A percentile compares a stretch with the other conserved stretches of the same genome.
These are phyloP conservation scores for Eristalis pertinax DNA, from an alignment of 2,888 invertebrate species.

Conservation along the genomic window DNA sequence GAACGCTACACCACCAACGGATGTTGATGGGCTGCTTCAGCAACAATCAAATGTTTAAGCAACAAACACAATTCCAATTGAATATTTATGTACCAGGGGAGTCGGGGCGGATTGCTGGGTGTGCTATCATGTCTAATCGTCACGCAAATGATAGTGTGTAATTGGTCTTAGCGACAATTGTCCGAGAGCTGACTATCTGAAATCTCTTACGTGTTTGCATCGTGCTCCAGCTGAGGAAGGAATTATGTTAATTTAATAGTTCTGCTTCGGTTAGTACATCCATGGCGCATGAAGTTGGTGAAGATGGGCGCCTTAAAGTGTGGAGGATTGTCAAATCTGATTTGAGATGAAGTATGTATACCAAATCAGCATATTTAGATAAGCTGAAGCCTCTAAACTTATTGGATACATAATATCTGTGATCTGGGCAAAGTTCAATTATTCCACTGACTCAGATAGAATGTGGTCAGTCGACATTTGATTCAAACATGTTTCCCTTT, in stretches of 20 bases:
- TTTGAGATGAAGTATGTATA: too few species aligned
- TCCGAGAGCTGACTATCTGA: background rate
- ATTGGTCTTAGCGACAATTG: slow-evolving; percentile 30
- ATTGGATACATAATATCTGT: too few species aligned
- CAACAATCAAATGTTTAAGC: slow-evolving; percentile 43
- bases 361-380: too few species aligned
- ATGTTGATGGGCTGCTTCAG: slow-evolving; percentile 30
- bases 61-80: slow-evolving; percentile 50
- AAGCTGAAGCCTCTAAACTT: too few species aligned
- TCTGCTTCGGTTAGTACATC: background rate
- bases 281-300: background rate
- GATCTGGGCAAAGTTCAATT: too few species aligned
- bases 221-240: slow-evolving; percentile 10
- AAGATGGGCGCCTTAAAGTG: background rate
- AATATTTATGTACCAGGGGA: slow-evolving; percentile 48
- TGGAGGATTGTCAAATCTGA: background rate
- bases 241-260: background rate
- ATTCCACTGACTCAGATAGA: too few species aligned
- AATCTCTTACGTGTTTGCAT: slow-evolving; percentile 47
- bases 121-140: slow-evolving; percentile 44
- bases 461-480: too few species aligned
- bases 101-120: background rate
- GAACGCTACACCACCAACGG: background rate
- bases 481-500: too few species aligned
- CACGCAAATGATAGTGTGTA: slow-evolving; percentile 52